These are phyloP conservation scores for Sinhomidia bicolor DNA, from an alignment of 2,888 invertebrate species.

Conservation along the genomic window DNA sequence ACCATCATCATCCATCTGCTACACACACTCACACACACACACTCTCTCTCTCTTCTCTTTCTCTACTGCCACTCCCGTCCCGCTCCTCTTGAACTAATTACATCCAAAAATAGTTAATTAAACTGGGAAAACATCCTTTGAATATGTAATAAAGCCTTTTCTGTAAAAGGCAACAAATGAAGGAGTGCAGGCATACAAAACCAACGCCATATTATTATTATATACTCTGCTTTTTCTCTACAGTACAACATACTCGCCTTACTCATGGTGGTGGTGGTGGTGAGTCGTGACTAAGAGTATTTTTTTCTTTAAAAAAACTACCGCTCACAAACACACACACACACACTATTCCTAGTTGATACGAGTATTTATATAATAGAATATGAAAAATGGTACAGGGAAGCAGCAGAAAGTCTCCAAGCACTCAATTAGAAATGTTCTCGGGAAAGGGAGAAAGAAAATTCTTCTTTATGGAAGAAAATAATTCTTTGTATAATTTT, in stretches of 20 bases:
- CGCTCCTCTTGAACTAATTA: constrained; percentile 65
- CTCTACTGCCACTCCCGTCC: background rate
- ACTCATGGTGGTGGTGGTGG: too few relatives aligned
- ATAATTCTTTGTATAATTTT: constrained; percentile 47
- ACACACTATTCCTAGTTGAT: background rate
- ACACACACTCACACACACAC: too few relatives aligned
- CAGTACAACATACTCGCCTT: too few relatives aligned
- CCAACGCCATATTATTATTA: too few relatives aligned
- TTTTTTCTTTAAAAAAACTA: background rate
- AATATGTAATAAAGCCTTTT: constrained; percentile 65
- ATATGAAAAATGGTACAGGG: constrained; percentile 35
- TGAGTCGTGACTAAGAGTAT: background rate
- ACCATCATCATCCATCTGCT: constrained; percentile 25
- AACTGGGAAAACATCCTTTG: constrained; percentile 70
- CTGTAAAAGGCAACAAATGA: constrained; percentile 22
- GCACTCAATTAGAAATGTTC: constrained; percentile 63
- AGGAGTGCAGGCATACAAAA: background rate
- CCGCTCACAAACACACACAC: background rate
- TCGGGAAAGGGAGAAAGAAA: constrained; percentile 42
- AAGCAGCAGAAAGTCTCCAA: constrained; percentile 58
- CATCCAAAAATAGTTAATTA: constrained; percentile 71
- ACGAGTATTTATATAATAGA: background rate
- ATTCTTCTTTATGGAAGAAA: constrained; percentile 19
- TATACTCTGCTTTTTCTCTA: too few relatives aligned
- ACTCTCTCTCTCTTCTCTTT: too few relatives aligned